A percentile compares a stretch with the other conserved stretches of the same genome.
Conservation (phyloP, 2,797 vertebrate genomes). For the Anas bahamensis region DNA sequence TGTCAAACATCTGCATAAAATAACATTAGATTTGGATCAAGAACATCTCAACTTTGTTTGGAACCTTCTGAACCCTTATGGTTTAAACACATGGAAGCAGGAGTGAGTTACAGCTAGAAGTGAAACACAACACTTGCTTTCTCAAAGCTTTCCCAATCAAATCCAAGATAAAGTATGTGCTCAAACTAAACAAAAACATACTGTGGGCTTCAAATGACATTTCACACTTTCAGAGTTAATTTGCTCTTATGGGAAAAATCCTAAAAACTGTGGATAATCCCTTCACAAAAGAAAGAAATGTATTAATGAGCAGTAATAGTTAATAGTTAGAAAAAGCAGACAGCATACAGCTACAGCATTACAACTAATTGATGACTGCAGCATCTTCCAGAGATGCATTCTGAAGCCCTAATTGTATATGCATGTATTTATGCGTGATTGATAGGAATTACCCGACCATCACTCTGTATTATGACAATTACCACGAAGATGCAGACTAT, state of each 20-base stretch:
- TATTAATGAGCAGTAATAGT: not conserved
- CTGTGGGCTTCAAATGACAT: not conserved
- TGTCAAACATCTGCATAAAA: not conserved
- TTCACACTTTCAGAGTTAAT: not conserved
- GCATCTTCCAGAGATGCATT: not conserved
- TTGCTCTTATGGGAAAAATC: not conserved
- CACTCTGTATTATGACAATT: not conserved
- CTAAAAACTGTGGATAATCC: not conserved
- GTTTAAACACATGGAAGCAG: not conserved
- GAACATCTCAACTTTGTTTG: not conserved
- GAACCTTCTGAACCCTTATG: not conserved
- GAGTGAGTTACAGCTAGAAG: not conserved
- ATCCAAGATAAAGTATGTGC: not conserved
- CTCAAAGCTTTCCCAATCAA: not conserved
- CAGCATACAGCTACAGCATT: not conserved
- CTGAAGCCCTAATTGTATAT: not conserved
- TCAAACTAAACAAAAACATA: not conserved
- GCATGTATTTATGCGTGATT: not conserved
- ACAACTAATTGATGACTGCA: not conserved
- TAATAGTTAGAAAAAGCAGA: not conserved
- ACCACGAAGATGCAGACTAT: not conserved
- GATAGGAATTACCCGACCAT: not conserved
- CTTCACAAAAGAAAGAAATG: not conserved
- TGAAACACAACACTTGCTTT: not conserved
- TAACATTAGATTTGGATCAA: not conserved